phyloP scores from a whole-genome alignment of 1,140 invertebrate species.

The Cyrtorhinus lividipennis region DNA sequence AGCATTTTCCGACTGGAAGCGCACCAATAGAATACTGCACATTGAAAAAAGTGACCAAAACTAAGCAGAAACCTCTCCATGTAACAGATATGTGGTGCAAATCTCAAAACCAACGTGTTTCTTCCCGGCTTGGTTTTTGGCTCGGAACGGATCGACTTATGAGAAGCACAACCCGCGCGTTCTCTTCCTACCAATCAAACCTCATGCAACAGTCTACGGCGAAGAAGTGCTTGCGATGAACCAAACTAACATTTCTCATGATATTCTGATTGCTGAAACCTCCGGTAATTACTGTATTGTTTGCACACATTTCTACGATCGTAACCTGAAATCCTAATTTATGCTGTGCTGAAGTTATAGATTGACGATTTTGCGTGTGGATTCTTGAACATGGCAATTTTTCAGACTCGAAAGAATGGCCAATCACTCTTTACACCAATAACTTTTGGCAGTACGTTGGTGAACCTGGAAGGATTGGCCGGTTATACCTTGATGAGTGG shows the following conservation, averaged over 20 bases:
- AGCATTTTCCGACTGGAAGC: no score
- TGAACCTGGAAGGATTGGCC: background rate
- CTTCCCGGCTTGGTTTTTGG: background rate
- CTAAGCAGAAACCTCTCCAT: no score
- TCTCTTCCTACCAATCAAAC: background rate
- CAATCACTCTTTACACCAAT: slow-evolving; percentile 13
- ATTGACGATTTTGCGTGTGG: no score
- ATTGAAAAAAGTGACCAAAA: no score
- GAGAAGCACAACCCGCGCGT: background rate
- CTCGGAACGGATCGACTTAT: background rate
- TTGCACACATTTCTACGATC: no score
- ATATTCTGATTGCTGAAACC: background rate
- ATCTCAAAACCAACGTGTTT: background rate
- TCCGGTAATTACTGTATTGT: no score
- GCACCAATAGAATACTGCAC: no score
- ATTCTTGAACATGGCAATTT: no score
- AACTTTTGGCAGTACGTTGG: slow-evolving; percentile 10
- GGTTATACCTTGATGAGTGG: slow-evolving; percentile 13
- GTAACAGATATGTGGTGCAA: slow-evolving; percentile 1
- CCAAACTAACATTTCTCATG: slow-evolving; percentile 1
- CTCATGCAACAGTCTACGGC: background rate
- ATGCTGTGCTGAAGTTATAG: no score
- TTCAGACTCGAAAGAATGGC: slow-evolving; percentile 1
- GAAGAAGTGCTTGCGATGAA: background rate
- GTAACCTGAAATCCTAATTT: no score